These are phyloP conservation scores for Pseudomyrmex concolor DNA, from an alignment of 1,140 invertebrate genomes.

Conservation along the genomic window DNA sequence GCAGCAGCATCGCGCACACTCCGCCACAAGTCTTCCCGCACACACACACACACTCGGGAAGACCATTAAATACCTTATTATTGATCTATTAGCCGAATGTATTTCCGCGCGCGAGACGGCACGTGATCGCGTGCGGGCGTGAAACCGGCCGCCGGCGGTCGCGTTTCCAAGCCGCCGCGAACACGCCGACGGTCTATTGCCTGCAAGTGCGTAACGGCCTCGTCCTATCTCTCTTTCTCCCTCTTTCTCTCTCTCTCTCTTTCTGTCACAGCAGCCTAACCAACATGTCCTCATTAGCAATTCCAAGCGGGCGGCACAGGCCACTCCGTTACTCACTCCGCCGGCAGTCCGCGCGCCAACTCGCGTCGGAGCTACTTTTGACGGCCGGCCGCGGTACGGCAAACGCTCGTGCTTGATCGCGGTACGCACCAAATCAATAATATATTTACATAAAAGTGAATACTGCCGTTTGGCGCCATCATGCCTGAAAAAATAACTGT, in stretches of 20 bases:
- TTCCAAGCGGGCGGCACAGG: conserved; percentile 78
- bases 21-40: conserved; percentile 69
- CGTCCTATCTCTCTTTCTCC: conserved; percentile 58
- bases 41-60: conserved; percentile 70
- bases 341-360: conserved; percentile 62
- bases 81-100: conserved; percentile 84
- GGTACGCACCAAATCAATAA: conserved; percentile 77
- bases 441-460: conserved; percentile 84
- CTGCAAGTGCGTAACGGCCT: conserved; percentile 56
- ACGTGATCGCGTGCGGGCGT: conserved; percentile 72
- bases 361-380: conserved; percentile 63
- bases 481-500: conserved; percentile 87
- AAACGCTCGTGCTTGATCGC: conserved; percentile 71
- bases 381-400: conserved; percentile 67
- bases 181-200: conserved; percentile 51
- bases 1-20: conserved; percentile 82
- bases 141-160: conserved; percentile 47
- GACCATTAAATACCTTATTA: conserved; percentile 84
- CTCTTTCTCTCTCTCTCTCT: conserved; percentile 48
- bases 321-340: conserved; percentile 79
- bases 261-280: conserved; percentile 83
- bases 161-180: conserved; percentile 55
- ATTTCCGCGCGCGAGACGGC: conserved; percentile 77
- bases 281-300: conserved; percentile 87
- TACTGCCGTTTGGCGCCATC: conserved; percentile 87